phyloP scores from a whole-genome alignment of 92 coral and sea anemone species.

The Umimayanthus chanpuru region DNA sequence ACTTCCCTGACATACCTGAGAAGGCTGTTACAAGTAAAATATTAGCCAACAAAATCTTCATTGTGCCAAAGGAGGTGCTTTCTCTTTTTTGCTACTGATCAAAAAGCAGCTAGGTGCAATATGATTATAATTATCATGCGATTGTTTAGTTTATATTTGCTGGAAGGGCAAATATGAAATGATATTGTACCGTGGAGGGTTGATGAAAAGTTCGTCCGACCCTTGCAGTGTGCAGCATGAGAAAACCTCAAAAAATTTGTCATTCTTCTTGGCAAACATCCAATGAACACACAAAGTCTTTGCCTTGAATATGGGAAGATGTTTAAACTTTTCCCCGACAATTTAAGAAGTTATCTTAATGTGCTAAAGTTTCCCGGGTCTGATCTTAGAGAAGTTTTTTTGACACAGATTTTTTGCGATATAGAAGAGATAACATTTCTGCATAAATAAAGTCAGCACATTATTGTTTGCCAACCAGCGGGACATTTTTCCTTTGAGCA shows the following conservation, averaged over 20 bases:
- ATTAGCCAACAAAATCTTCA: neutral
- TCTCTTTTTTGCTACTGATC: neutral
- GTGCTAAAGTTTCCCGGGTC: neutral
- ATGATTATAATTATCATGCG: neutral
- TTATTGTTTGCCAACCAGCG: neutral
- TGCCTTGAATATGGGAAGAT: neutral
- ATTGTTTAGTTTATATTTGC: neutral
- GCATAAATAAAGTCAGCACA: neutral
- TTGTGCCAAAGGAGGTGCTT: neutral
- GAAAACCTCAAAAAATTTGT: constrained; percentile 2
- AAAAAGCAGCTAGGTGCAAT: neutral
- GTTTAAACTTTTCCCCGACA: too few relatives aligned
- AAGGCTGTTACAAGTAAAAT: neutral
- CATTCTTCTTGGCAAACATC: neutral
- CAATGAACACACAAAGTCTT: neutral
- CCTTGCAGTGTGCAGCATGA: constrained; percentile 8
- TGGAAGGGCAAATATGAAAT: neutral
- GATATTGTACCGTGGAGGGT: neutral
- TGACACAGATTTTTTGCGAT: neutral
- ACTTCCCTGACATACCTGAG: neutral
- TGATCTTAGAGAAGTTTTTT: neutral
- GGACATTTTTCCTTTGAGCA: neutral
- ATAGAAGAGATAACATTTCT: too few relatives aligned
- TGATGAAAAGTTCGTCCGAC: constrained; percentile 8
- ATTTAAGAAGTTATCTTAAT: too few relatives aligned